These are phyloP conservation scores for Pteropus alecto DNA, from an alignment of 2,113 vertebrate genomes.

Conservation along the genomic window DNA sequence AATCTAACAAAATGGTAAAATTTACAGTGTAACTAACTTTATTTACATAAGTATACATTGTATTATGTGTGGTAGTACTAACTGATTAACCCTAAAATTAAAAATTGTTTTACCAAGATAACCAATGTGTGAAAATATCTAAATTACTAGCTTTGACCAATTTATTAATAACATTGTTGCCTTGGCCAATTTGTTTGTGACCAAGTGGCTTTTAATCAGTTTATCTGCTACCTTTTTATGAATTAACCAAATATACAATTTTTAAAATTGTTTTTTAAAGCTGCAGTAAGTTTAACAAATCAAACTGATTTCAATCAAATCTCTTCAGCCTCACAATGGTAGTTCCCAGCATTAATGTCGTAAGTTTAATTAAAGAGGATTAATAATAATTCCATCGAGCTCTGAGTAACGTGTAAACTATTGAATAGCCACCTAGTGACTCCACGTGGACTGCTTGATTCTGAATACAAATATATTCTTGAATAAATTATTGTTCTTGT, in stretches of 20 bases:
- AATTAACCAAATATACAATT: constrained; percentile 7
- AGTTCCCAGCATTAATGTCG: constrained; percentile 3
- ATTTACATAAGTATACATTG: neutral
- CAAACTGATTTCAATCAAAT: constrained; percentile 20
- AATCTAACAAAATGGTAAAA: neutral
- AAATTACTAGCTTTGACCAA: neutral
- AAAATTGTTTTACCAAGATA: neutral
- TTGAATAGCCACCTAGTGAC: constrained; percentile 20
- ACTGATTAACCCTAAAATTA: neutral
- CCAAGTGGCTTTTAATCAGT: neutral
- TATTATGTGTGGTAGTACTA: neutral
- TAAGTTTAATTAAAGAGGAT: constrained; percentile 55
- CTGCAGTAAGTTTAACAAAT: constrained; percentile 3
- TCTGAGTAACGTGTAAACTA: constrained; percentile 43
- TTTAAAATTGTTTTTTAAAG: neutral
- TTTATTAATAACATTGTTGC: neutral
- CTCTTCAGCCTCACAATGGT: neutral
- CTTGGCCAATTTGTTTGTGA: neutral
- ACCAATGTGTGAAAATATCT: neutral
- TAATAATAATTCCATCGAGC: constrained; percentile 26
- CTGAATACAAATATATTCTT: constrained; percentile 52
- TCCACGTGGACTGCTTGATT: constrained; percentile 34
- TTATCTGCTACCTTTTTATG: neutral
- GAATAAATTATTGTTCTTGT: constrained; percentile 57
- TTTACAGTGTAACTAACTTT: neutral